These are phyloP conservation scores for Ectropis grisescens DNA, from an alignment of 1,140 invertebrate genomes.

Conservation along the genomic window DNA sequence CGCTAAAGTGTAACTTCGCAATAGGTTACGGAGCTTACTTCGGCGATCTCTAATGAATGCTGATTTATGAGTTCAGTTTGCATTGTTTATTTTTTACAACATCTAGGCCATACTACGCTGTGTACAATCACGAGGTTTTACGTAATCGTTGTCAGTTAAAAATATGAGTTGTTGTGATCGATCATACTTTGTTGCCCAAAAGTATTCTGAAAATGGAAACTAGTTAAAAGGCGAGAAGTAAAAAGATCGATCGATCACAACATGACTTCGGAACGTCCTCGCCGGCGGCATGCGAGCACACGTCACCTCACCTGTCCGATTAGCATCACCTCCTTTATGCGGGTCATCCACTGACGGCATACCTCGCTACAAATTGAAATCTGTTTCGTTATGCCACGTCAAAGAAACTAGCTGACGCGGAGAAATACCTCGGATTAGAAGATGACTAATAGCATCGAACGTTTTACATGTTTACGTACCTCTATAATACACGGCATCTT, in stretches of 20 bases:
- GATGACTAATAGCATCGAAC: constrained; percentile 34
- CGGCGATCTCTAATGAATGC: constrained; percentile 21
- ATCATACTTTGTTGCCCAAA: no score
- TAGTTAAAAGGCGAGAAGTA: constrained; percentile 14
- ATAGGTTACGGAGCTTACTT: constrained; percentile 20
- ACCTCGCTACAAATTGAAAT: constrained; percentile 50
- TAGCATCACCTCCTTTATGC: constrained; percentile 53
- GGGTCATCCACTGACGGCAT: constrained; percentile 40
- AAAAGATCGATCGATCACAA: constrained; percentile 29
- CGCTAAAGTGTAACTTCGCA: constrained; percentile 12
- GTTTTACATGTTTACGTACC: no score
- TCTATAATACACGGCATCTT: no score
- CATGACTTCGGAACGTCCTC: constrained; percentile 6
- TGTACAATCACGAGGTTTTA: no score
- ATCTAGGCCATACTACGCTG: no score
- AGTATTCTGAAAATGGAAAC: constrained; percentile 11
- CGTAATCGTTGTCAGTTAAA: no score
- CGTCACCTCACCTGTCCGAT: constrained; percentile 61
- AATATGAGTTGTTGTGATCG: no score
- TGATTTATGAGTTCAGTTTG: constrained; percentile 28
- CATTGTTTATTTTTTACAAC: constrained; percentile 21
- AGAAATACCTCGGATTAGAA: constrained; percentile 34
- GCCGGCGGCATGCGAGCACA: constrained; percentile 10
- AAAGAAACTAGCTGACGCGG: constrained; percentile 38
- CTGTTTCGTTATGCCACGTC: constrained; percentile 55